Base-by-base conservation (phyloP, 2,888 invertebrate species). In the Sesia bembeciformis region DNA sequence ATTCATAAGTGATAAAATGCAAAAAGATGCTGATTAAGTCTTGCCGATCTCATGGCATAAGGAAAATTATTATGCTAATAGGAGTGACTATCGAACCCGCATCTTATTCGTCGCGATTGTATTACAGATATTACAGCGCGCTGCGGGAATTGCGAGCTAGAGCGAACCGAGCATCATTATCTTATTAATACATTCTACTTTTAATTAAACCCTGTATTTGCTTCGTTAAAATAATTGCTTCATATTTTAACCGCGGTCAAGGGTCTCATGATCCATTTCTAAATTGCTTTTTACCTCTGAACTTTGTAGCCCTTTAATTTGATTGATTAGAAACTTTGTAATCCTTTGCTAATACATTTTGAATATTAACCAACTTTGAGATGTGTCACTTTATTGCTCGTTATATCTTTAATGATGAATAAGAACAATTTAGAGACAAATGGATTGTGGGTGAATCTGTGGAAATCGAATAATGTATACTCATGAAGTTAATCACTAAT, bases 51-150 rank as follows among this genome's bases (percentile, higher is more conserved):
- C 62, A 57, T 64, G 63, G 60, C 65, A 70, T 65, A 69, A 72
- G 70, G 73, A 69, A 74, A 74, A 75, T 79, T 69, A 73, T 74
- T 76, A 77, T 78, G 78, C 73, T 72, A 78, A 79, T 73, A 67
- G 68, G 66, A 49, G 49, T 62, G 64, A 63, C 67, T 71, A 74
- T 77, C 67, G 78, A 69, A 79, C 78, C 78, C 76, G 68, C 68
- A 74, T 78, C 73, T 76, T 79, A 79, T 77, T 72, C 70, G 72
- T 74, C 66, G 69, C 62, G 76, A 80, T 79, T 75, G 72, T 74
- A 79, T 78, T 79, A 77, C 65, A 70, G 77, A 79, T 79, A 76
- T 67, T 66, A 52, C 40, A 4, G 4, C 7, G 52, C 7, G 52
- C 52, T 7, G 7, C 40, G 40, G 8, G 6, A 7, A 3, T 23